Percentiles rank a stretch among this genome's conserved stretches.
Evolutionary conservation across 2,113 vertebrate species (phyloP).

Genomic region (Sinocyclocheilus grahami): DNA sequence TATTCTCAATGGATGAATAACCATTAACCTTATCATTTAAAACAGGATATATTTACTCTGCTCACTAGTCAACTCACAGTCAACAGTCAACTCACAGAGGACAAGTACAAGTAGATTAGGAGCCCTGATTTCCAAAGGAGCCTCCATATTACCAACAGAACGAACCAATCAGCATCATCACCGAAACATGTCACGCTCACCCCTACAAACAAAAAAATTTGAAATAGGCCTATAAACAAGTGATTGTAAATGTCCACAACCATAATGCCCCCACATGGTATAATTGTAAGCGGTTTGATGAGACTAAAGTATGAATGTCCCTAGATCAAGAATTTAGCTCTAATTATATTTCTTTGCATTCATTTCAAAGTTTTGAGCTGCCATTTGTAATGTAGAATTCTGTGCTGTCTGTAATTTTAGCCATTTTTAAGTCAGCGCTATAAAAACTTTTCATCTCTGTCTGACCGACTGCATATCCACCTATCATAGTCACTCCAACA

Average conservation of each 20-base stretch:
- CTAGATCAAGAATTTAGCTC: neutral
- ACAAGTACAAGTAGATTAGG: neutral
- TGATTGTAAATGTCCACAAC: conserved; percentile 6
- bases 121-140: conserved; percentile 6
- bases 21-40: neutral
- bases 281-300: neutral
- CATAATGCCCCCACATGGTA: neutral
- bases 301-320: neutral
- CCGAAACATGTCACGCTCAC: neutral
- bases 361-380: neutral
- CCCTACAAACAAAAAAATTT: neutral
- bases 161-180: neutral
- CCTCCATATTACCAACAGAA: neutral
- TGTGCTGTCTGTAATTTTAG: neutral
- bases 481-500: neutral
- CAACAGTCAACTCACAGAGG: conserved; percentile 22
- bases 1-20: neutral
- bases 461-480: neutral
- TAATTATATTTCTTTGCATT: neutral
- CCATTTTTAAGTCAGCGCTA: neutral
- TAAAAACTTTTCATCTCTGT: neutral
- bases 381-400: neutral
- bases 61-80: conserved; percentile 16
- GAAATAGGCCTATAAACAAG: neutral
- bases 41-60: neutral